Conservation (phyloP, 2,113 vertebrate genomes). For the Gadus macrocephalus region DNA sequence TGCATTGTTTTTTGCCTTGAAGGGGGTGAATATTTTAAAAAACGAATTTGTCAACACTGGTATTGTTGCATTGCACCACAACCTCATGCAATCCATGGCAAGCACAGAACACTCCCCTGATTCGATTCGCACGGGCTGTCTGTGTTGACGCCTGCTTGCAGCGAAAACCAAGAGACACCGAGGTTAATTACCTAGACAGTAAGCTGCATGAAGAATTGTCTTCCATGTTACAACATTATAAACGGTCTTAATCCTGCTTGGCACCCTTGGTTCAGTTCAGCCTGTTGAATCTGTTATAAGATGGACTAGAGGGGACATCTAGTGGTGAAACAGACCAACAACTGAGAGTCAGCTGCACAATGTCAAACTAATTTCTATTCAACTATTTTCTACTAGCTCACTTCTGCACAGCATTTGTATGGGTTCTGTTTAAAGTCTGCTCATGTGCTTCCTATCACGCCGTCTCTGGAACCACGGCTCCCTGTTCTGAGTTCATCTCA, state of each 20-base stretch:
- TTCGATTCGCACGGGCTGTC: not conserved
- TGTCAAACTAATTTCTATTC: too few species aligned
- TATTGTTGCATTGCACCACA: too few species aligned
- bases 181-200: constrained; percentile 27
- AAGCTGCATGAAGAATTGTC: constrained; percentile 11
- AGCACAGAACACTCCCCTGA: constrained; percentile 4
- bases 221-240: constrained; percentile 13
- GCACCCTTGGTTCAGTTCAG: not conserved
- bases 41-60: too few species aligned
- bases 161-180: constrained; percentile 6
- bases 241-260: constrained; percentile 10
- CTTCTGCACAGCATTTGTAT: too few species aligned
- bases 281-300: constrained; percentile 2
- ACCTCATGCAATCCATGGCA: constrained; percentile 19
- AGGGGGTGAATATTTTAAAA: too few species aligned
- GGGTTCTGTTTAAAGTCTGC: too few species aligned
- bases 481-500: too few species aligned
- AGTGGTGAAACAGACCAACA: constrained; percentile 41
- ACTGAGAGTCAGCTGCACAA: not conserved
- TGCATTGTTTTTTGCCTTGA: too few species aligned
- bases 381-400: too few species aligned
- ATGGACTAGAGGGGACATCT: constrained; percentile 55
- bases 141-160: too few species aligned
- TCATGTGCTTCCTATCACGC: too few species aligned
- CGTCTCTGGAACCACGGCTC: too few species aligned